Evolutionary conservation across 2,113 vertebrate genomes (phyloP), one percentile per base, ranked within the genome.

Genomic region (Dissostichus mawsoni): DNA sequence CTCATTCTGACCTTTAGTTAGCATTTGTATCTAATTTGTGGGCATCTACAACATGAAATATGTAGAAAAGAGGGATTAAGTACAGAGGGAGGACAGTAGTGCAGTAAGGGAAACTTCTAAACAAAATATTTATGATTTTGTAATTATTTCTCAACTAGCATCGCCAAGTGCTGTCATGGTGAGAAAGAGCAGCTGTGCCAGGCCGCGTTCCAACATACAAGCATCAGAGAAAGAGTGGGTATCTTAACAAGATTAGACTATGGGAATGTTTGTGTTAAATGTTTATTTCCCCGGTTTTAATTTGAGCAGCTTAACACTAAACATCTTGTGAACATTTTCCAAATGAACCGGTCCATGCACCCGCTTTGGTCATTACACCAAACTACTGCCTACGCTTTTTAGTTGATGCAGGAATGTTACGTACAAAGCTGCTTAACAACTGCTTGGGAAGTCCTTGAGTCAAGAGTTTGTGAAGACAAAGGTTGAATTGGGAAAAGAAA

Each of bases 151-250:
- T 57, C 11, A 11, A 47, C 18, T 16, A 5, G 0, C 17, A 62
- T 16, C 4, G 2, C 16, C 14, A 8, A 53, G 33, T 13, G 16
- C 41, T 47, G 51, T n/a, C 14, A n/a, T 29, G 9, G n/a, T 45
- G 23, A 68, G 62, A 58, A 8, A 48, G 36, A 70, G 17, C 57
- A 65, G n/a, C 52, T 70, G 65, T 63, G 72, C 23, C 11, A 3
- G 36, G 53, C 41, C 8, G 11, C 25, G 18, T 11, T 55, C 66
- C 77, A 80, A 76, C 66, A 47, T 29, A 67, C 55, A 20, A 76
- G 41, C 17, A 44, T 47, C 0, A 16, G 36, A 67, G 29, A 58
- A 44, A 8, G 20, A 14, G 13, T 2, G 2, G n/a, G 16, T 18
- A 44, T 1, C 17, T 53, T 52, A 62, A 52, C 20, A 8, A 53